phyloP scores from a whole-genome alignment of 2,888 invertebrate genomes.

The Agonopterix heracliana region DNA sequence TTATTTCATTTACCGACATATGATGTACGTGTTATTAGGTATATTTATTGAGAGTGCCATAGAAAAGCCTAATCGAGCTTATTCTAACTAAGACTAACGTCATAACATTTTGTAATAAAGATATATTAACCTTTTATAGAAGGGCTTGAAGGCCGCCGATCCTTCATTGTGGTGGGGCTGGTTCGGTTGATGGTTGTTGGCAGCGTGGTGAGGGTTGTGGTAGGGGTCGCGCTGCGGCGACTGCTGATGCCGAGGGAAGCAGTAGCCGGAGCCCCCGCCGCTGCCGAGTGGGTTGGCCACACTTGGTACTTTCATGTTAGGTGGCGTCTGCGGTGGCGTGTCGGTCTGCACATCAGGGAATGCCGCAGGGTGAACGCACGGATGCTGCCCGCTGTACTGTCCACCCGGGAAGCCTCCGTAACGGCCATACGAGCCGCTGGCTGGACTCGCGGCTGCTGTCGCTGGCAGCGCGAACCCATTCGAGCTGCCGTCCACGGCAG shows the following conservation, averaged over 20 bases:
- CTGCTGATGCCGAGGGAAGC: conserved; percentile 71
- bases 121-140: conserved; percentile 88
- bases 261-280: conserved; percentile 76
- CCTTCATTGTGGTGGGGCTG: conserved; percentile 73
- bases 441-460: conserved; percentile 75
- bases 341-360: conserved; percentile 92
- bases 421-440: conserved; percentile 76
- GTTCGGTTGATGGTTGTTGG: conserved; percentile 64
- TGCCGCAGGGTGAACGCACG: conserved; percentile 79
- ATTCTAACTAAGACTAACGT: neutral
- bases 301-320: conserved; percentile 93
- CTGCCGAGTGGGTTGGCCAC: conserved; percentile 84
- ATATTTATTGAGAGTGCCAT: neutral
- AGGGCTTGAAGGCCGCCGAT: conserved; percentile 88
- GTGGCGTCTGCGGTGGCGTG: conserved; percentile 95
- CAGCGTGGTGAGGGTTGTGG: conserved; percentile 73
- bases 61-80: no score
- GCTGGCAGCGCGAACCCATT: conserved; percentile 81
- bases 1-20: conserved; percentile 8
- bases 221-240: conserved; percentile 74
- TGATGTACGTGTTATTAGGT: neutral
- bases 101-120: neutral
- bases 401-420: conserved; percentile 82
- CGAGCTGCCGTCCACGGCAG: conserved; percentile 57
- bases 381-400: conserved; percentile 76